Evolutionary conservation across 2,113 vertebrate species (phyloP), one percentile per base, ranked within the genome.

Genomic region (Elanoides forficatus): DNA sequence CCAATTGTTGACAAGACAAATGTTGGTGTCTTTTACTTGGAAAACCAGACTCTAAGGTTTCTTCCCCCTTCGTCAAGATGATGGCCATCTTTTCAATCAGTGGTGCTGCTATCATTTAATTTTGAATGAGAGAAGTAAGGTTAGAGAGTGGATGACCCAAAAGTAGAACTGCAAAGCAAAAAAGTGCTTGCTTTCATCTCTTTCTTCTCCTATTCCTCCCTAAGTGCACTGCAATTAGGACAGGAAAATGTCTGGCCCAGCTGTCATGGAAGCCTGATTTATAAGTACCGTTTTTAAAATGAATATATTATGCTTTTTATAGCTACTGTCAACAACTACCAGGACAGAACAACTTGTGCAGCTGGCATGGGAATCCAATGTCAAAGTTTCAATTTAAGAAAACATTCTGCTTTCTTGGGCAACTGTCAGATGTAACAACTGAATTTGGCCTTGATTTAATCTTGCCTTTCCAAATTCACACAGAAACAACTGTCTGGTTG

Each of bases 251-350:
- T 68, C 86, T 91, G 81, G 92, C 87, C 92, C 82, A 90, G 82
- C 75, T 90, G 82, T 93, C 92, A 79, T 82, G 56, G 96, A 92
- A 94, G 52, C 26, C 48, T 94, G 72, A 93, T 96, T 83, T 85
- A 88, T 60, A 88, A 95, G 43, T 78, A 71, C 21, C 68, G 55
- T 96, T 97, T 96, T 95, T 82, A 93, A 96, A 95, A 96, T 72
- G 47, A 96, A 96, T 97, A 90, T 80, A 85, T 97, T 95, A 90
- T 74, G n/a, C n/a, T 98, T 97, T 97, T 97, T 97, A 95, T 96
- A 97, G 96, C 80, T 85, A 15, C 85, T 87, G 82, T 98, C 96
- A 96, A 94, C 96, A 96, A 12, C 85, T 71, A 95, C 62, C 66
- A 92, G 92, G 93, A 95, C 88, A 95, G 90, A 92, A 94, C 79